These are phyloP conservation scores for Delichon dasypus DNA, from an alignment of 2,797 vertebrate genomes.

Conservation along the genomic window DNA sequence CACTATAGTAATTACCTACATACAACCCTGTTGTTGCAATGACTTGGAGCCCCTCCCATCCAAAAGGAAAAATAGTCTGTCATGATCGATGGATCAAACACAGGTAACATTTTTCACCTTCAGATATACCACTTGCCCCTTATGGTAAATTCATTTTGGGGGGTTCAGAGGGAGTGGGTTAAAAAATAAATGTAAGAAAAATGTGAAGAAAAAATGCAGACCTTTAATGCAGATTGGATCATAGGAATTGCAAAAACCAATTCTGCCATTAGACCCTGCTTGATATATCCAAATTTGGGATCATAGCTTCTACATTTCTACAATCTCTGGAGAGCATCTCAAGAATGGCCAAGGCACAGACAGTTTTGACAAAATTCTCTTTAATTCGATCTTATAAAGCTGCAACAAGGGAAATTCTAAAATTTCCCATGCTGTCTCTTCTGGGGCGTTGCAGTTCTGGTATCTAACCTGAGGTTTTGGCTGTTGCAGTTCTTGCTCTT, in stretches of 20 bases:
- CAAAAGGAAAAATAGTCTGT: neutral
- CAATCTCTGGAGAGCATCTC: neutral
- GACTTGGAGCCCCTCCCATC: neutral
- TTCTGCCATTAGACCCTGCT: neutral
- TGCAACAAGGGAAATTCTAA: neutral
- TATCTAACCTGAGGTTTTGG: neutral
- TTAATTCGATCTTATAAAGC: neutral
- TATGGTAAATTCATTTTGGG: neutral
- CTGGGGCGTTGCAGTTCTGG: neutral
- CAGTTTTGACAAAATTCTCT: neutral
- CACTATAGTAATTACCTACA: neutral
- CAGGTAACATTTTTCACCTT: neutral
- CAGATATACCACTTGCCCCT: neutral
- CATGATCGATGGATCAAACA: neutral
- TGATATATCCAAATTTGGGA: neutral
- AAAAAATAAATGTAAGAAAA: neutral
- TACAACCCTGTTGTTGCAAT: neutral
- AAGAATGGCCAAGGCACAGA: neutral
- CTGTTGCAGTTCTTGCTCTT: neutral
- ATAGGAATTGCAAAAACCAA: neutral
- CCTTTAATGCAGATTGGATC: neutral
- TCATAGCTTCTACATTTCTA: neutral
- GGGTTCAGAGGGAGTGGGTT: rapidly evolving
- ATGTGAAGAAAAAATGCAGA: neutral
- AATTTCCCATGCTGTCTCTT: neutral